phyloP scores from a whole-genome alignment of 2,797 vertebrate species.

The Hipposideros larvatus region DNA sequence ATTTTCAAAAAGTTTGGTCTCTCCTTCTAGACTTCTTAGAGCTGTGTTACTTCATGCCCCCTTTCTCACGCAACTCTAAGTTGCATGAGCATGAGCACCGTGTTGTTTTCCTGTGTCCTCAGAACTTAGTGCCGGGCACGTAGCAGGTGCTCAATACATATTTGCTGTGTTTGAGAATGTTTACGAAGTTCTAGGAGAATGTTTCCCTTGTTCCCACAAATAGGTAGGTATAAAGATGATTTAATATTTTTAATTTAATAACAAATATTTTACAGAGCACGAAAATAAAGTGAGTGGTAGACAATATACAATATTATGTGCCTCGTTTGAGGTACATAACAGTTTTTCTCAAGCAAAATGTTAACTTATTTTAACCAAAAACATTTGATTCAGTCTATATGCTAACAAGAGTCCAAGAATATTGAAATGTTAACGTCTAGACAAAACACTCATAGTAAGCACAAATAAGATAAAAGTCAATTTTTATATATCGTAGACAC shows the following conservation, averaged over 20 bases:
- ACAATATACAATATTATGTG: neutral
- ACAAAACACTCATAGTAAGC: conserved; percentile 12
- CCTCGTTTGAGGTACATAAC: conserved; percentile 35
- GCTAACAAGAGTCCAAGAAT: conserved; percentile 34
- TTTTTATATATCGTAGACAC: neutral
- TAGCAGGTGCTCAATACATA: neutral
- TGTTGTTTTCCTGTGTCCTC: neutral
- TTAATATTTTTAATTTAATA: conserved; percentile 54
- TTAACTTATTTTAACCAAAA: conserved; percentile 61
- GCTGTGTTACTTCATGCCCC: neutral
- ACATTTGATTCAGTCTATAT: conserved; percentile 27
- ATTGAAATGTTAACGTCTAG: neutral
- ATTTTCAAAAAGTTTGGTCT: neutral
- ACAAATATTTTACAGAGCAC: neutral
- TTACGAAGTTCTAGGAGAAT: neutral
- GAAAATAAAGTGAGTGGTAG: neutral
- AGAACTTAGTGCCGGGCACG: neutral
- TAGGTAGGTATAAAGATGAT: neutral
- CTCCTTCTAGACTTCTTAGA: neutral
- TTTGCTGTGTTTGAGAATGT: neutral
- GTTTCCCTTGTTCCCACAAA: neutral
- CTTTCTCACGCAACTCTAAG: neutral
- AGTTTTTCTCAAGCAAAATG: conserved; percentile 32
- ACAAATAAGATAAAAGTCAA: conserved; percentile 55
- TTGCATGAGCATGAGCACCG: neutral